Base-by-base conservation (phyloP, 2,797 vertebrate genomes). In the Oreonectes daqikongensis region DNA sequence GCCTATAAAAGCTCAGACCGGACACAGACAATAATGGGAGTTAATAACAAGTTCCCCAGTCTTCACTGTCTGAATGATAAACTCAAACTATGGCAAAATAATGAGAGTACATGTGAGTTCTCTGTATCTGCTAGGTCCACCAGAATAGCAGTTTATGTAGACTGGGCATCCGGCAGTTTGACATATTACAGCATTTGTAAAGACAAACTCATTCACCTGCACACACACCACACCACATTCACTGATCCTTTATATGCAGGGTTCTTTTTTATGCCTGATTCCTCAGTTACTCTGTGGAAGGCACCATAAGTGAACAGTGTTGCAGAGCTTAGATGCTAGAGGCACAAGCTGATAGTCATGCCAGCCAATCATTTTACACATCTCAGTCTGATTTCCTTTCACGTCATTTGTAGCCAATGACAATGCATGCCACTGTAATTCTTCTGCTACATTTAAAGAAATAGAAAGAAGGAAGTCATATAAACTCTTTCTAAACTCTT, bases 151-250 rank as follows among this genome's bases (percentile, higher is more conserved):
- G 59, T 74, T 55, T 74, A 53, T 65, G 35, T 75, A 1, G 72
- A 75, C 12, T 2, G 4, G 0, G 2, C 30, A 53, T 0, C 10
- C 15, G 72, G 72, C 40, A 57, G 72, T 57, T 52, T 75, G 4
- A 66, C 72, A 55, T 75, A 75, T 55, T 75, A 66, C 63, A 66
- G 61, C 8, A 30, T 66, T 66, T 0, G 17, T 66, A 11, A 66
- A 2, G 3, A 24, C 18, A 20, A 0, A 11, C 5, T 1, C 4
- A 32, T 0, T 22, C 50, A 67, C 22, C 63, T 67, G n/a, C 18
- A 75, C 63, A 75, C 24, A 0, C 12, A 30, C 8, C 14, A 22
- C n/a, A 18, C 38, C 2, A 4, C n/a, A 30, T 66, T 75, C 24
- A 75, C 32, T 6, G 5, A 5, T 5, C 3, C 20, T 14, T 57